Base-by-base conservation (phyloP, 2,113 vertebrate genomes). In the Promerops cafer region DNA sequence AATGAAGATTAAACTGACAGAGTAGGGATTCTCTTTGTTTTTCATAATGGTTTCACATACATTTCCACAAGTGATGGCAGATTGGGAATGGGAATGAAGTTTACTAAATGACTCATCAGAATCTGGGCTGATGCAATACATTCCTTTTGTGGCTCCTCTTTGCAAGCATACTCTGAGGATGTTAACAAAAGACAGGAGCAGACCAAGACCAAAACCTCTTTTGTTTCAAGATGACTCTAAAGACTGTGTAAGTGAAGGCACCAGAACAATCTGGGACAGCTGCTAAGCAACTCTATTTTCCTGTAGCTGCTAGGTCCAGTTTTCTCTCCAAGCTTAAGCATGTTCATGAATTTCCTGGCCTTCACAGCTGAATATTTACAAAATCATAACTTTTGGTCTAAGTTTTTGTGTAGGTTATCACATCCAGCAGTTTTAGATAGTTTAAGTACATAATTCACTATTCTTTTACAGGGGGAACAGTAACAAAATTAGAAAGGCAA, bases 1-100 rank as follows among this genome's bases (percentile, higher is more conserved):
- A 52, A 63, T 0, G 2, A 85, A 63, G 21, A 65, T 30, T 76
- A 49, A 83, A 37, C 1, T 31, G 66, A 14, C 0, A 0, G 16
- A 77, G 4, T 4, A 78, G 9, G 6, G 11, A 23, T 56, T 72
- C 4, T 59, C 21, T 69, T 65, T 42, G 16, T 53, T 77, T 31
- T 44, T 56, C 26, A 2, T 50, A 30, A 8, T 35, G 44, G 8
- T 81, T 96, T 83, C 52, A 81, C 14, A 18, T 22, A 6, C 17
- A 23, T 90, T 92, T 92, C 37, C 53, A 53, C 15, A 72, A 80
- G 11, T 11, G 28, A 44, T 44, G n/a, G 13, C 0, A 2, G 30
- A 35, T 49, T 79, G 24, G 63, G 44, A n/a, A 60, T 44, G 30
- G 23, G 19, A 28, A 47, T 22, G 12, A 28, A 30, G 26, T 39